These are phyloP conservation scores for Sebastes goodei DNA, from an alignment of 2,797 vertebrate genomes.

Conservation along the genomic window DNA sequence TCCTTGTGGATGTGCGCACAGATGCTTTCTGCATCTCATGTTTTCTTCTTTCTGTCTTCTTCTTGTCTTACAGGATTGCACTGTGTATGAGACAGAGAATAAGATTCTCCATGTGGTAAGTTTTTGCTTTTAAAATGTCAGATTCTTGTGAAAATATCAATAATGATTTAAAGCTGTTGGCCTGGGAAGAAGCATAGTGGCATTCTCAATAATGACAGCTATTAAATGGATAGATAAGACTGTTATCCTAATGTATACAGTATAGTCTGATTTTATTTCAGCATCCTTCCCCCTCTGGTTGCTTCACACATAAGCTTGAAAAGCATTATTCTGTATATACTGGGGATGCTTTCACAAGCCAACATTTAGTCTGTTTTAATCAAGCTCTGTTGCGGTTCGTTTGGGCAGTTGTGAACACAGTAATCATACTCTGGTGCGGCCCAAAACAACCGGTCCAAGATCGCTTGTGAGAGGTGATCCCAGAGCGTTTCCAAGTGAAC, in stretches of 20 bases:
- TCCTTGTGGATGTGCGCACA: conserved; percentile 21
- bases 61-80: conserved; percentile 84
- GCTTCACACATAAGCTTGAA: not conserved
- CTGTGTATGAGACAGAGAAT: conserved; percentile 93
- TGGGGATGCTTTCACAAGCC: too few relatives aligned
- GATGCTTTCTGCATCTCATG: conserved; percentile 31
- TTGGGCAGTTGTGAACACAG: too few relatives aligned
- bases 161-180: not conserved
- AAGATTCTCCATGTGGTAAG: conserved; percentile 96
- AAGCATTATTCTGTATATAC: not conserved
- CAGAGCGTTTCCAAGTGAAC: too few relatives aligned
- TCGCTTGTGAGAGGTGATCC: too few relatives aligned
- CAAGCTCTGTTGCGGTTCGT: too few relatives aligned
- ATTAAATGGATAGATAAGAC: too few relatives aligned
- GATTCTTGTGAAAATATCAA: not conserved
- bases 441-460: too few relatives aligned
- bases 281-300: not conserved
- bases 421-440: too few relatives aligned
- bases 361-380: too few relatives aligned
- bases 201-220: too few relatives aligned
- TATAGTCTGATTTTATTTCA: not conserved
- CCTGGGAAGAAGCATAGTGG: not conserved
- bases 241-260: not conserved
- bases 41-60: conserved; percentile 13
- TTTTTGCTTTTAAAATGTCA: conserved; percentile 36